phyloP scores from a whole-genome alignment of 2,113 vertebrate genomes.

The Tenebrosternarchus preto region DNA sequence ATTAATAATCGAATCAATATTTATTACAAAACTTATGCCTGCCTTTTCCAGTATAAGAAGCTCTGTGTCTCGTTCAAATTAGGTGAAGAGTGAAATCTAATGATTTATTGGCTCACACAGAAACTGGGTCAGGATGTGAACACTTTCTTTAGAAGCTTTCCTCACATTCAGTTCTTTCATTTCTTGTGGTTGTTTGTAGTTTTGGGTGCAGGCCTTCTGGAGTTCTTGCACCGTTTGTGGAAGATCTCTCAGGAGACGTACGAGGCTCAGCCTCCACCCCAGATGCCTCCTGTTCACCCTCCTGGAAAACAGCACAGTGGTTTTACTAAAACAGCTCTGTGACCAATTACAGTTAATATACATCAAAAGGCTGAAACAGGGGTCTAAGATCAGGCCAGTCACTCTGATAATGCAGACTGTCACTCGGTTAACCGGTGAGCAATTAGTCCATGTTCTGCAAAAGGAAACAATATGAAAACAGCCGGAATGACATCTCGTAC shows the following conservation, averaged over 20 bases:
- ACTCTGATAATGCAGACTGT: conserved; percentile 79
- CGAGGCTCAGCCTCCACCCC: conserved; percentile 81
- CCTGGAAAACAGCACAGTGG: conserved; percentile 82
- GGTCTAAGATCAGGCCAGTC: conserved; percentile 73
- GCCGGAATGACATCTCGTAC: conserved; percentile 71
- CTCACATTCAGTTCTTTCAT: neutral
- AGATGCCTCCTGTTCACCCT: conserved; percentile 93
- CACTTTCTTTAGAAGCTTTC: neutral
- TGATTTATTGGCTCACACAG: neutral
- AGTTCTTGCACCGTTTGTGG: conserved; percentile 73
- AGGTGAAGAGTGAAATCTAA: neutral
- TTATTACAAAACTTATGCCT: no score
- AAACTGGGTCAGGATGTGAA: neutral
- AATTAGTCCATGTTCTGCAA: conserved; percentile 74
- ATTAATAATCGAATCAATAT: no score
- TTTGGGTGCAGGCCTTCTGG: neutral
- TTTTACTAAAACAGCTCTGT: conserved; percentile 78
- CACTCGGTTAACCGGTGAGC: conserved; percentile 69
- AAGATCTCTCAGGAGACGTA: conserved; percentile 83
- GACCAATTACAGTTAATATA: conserved; percentile 84
- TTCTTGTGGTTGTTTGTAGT: neutral
- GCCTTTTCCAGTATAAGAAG: no score
- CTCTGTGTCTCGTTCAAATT: neutral
- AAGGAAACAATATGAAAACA: conserved; percentile 74
- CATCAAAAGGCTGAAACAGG: conserved; percentile 75